Evolutionary conservation across 1,140 invertebrate species (phyloP).

Genomic region (Danaus plexippus): DNA sequence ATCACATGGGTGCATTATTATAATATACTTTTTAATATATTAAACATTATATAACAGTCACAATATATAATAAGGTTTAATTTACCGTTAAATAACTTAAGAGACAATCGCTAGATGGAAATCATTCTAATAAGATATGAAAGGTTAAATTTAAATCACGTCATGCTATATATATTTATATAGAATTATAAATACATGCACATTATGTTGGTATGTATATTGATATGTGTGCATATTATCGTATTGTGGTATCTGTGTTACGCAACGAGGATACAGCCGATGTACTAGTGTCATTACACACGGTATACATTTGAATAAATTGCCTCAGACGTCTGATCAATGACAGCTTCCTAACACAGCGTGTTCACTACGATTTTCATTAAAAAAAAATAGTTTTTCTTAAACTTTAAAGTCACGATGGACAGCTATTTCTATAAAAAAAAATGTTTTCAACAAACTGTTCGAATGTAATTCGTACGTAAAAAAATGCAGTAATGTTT

Average conservation of each 20-base stretch:
- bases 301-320: constrained; percentile 22
- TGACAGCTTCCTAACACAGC: constrained; percentile 10
- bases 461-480: too few relatives aligned
- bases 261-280: constrained; percentile 39
- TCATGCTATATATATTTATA: too few relatives aligned
- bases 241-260: constrained; percentile 21
- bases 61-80: background rate
- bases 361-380: too few relatives aligned
- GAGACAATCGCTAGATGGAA: background rate
- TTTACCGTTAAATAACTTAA: background rate
- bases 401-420: too few relatives aligned
- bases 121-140: background rate
- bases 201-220: too few relatives aligned
- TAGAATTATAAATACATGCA: too few relatives aligned
- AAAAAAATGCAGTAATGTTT: too few relatives aligned
- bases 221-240: too few relatives aligned
- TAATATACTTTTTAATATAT: constrained; percentile 14
- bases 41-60: background rate
- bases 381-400: too few relatives aligned
- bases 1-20: constrained; percentile 21
- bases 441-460: too few relatives aligned
- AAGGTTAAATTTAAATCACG: too few relatives aligned
- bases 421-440: too few relatives aligned
- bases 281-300: constrained; percentile 37
- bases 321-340: constrained; percentile 13